Conservation (phyloP, 2,888 invertebrate species). For the Pasiphila rectangulata region DNA sequence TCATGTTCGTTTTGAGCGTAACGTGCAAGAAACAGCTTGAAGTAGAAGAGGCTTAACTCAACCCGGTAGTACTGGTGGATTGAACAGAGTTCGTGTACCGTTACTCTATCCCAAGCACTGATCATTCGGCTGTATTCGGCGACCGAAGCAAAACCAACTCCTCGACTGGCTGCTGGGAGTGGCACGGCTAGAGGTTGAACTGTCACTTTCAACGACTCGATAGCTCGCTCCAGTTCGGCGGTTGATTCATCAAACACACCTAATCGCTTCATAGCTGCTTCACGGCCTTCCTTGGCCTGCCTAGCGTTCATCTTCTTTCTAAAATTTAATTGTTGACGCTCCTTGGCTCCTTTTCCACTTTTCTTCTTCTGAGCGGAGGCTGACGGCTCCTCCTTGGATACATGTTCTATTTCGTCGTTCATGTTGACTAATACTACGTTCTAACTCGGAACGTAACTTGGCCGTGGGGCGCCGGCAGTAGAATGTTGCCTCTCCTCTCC, state of each 20-base stretch:
- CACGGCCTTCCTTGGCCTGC: too few species aligned
- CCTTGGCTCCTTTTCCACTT: too few species aligned
- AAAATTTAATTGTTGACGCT: too few species aligned
- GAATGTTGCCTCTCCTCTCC: too few species aligned
- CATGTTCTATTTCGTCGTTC: too few species aligned
- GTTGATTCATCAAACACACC: neutral
- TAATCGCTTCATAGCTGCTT: too few species aligned
- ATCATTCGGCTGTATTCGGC: conserved; percentile 4
- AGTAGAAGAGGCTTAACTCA: neutral
- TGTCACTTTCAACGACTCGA: conserved; percentile 1
- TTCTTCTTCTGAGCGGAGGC: too few species aligned
- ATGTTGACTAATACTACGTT: too few species aligned
- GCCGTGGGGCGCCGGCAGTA: too few species aligned
- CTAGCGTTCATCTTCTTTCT: too few species aligned
- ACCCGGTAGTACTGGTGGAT: conserved; percentile 6
- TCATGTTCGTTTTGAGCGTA: neutral
- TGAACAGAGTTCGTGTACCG: neutral
- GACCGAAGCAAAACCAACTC: conserved; percentile 1
- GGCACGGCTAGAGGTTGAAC: conserved; percentile 1
- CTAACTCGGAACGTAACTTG: too few species aligned
- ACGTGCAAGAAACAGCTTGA: conserved; percentile 1
- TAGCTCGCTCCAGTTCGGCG: neutral
- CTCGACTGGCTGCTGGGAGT: neutral
- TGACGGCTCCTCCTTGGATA: too few species aligned
- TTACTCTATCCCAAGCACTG: neutral